A percentile compares a stretch with the other conserved stretches of the same genome.
Conservation (phyloP, 2,888 invertebrate genomes). For the Pristionchus arcanus region DNA sequence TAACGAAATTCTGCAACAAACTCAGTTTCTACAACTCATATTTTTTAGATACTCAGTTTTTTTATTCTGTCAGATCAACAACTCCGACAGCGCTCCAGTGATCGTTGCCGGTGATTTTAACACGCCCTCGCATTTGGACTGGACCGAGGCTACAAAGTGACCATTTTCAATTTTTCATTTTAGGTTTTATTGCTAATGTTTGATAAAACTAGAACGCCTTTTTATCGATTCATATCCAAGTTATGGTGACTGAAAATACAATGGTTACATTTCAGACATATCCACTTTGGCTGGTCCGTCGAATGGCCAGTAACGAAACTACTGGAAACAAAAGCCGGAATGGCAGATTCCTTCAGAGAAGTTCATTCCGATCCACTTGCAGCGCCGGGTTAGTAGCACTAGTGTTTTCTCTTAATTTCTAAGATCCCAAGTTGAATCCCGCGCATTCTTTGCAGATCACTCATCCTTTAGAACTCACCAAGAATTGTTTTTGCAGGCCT, state of each 20-base stretch:
- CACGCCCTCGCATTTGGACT: slow-evolving; percentile 70
- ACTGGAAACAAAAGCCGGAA: background rate
- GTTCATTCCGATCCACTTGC: background rate
- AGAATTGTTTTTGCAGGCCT: background rate
- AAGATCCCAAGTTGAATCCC: too few relatives aligned
- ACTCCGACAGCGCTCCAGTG: slow-evolving; percentile 58
- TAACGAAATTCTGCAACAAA: too few relatives aligned
- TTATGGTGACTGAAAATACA: background rate
- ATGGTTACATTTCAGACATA: background rate
- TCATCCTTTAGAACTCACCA: too few relatives aligned
- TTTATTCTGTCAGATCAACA: background rate
- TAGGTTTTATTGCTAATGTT: background rate
- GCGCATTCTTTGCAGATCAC: too few relatives aligned
- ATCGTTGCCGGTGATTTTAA: slow-evolving; percentile 71
- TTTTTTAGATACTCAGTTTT: too few relatives aligned
- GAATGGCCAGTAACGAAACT: slow-evolving; percentile 19
- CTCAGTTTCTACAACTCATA: too few relatives aligned
- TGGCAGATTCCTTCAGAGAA: slow-evolving; percentile 1
- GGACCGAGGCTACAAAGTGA: slow-evolving; percentile 63
- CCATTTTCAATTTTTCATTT: background rate
- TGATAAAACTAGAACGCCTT: too few relatives aligned
- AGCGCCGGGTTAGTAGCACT: background rate
- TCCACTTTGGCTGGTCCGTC: background rate
- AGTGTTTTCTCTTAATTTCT: too few relatives aligned
- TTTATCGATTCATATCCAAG: too few relatives aligned